A percentile compares a stretch with the other conserved stretches of the same genome.
phyloP scores from a whole-genome alignment of 2,797 vertebrate species.

The Schizopygopsis pylzovi region DNA sequence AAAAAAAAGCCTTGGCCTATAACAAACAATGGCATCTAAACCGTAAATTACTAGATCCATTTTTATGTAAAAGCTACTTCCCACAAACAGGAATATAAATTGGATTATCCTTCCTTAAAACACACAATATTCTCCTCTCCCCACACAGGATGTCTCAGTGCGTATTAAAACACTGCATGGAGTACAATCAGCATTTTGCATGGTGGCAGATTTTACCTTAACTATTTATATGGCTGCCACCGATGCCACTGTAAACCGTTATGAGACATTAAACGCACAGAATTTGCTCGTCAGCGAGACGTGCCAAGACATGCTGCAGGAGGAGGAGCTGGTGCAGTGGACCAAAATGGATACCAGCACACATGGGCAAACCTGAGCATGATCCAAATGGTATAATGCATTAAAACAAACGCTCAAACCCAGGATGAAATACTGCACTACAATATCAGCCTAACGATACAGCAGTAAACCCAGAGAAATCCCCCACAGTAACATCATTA shows the following conservation, averaged over 20 bases:
- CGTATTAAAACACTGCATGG: slow-evolving; percentile 25
- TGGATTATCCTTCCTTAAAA: background rate
- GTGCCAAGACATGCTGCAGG: slow-evolving; percentile 19
- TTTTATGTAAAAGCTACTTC: background rate
- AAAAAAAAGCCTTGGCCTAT: background rate
- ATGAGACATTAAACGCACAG: slow-evolving; percentile 31
- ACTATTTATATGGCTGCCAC: slow-evolving; percentile 31
- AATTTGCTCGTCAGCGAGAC: slow-evolving; percentile 39
- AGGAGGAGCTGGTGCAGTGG: slow-evolving; percentile 28
- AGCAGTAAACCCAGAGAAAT: background rate
- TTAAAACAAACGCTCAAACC: slow-evolving; percentile 17
- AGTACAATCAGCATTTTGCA: background rate
- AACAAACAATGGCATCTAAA: background rate
- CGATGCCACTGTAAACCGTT: slow-evolving; percentile 21
- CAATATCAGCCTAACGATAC: background rate
- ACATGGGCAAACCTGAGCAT: slow-evolving; percentile 44
- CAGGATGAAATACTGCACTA: background rate
- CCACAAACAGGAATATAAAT: background rate
- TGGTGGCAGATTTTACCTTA: slow-evolving; percentile 29
- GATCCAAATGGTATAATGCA: slow-evolving; percentile 40
- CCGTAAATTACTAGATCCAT: background rate
- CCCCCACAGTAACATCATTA: background rate
- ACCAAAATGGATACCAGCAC: slow-evolving; percentile 54
- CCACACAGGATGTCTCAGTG: background rate
- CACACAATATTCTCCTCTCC: background rate